A percentile compares a stretch with the other conserved stretches of the same genome.
Conservation (phyloP, 2,888 invertebrate species). For the Tribolium freemani region DNA sequence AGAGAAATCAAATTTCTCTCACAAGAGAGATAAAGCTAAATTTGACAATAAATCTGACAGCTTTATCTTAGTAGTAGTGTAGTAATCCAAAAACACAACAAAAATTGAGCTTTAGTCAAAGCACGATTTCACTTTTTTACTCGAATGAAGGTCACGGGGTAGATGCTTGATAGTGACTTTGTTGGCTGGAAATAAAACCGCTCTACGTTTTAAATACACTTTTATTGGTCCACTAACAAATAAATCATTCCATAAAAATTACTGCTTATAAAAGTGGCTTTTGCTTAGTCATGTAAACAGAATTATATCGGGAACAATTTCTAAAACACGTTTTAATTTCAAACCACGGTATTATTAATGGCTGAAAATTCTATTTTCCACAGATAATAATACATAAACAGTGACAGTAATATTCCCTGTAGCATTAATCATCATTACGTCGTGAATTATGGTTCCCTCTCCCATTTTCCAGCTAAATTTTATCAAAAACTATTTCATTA, state of each 20-base stretch:
- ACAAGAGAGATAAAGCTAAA: too few relatives aligned
- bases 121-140: too few relatives aligned
- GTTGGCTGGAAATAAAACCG: neutral
- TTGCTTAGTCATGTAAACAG: neutral
- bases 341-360: constrained; percentile 9
- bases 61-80: too few relatives aligned
- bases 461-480: neutral
- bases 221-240: neutral
- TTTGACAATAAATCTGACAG: too few relatives aligned
- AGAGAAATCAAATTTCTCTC: too few relatives aligned
- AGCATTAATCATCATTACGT: constrained; percentile 15
- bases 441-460: neutral
- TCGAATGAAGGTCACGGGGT: too few relatives aligned
- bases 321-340: neutral
- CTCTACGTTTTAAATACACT: neutral
- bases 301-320: neutral
- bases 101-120: too few relatives aligned
- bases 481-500: neutral
- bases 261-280: neutral
- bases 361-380: constrained; percentile 2
- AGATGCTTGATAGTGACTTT: neutral
- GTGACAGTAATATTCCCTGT: constrained; percentile 13
- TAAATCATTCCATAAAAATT: neutral
- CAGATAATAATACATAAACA: constrained; percentile 16
- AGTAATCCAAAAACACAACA: too few relatives aligned